Evolutionary conservation across 2,113 vertebrate genomes (phyloP).

Genomic region (Bagarius yarrelli): DNA sequence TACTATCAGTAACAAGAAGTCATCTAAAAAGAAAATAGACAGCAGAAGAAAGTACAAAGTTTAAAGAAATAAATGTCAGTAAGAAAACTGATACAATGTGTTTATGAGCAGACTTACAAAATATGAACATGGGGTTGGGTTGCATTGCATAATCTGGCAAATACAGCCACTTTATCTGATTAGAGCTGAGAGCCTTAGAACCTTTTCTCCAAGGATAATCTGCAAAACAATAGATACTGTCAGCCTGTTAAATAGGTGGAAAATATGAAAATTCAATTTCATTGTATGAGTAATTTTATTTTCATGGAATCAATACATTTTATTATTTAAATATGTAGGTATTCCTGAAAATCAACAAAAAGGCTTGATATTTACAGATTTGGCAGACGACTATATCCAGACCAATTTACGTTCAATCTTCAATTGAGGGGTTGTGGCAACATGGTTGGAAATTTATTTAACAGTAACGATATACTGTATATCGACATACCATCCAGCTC

Average conservation of each 20-base stretch:
- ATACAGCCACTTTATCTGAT: constrained; percentile 77
- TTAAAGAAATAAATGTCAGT: background rate
- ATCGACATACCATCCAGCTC: too few species aligned
- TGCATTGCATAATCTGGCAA: constrained; percentile 75
- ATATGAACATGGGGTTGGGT: constrained; percentile 70
- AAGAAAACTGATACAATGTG: background rate
- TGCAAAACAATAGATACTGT: constrained; percentile 43
- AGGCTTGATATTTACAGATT: too few species aligned
- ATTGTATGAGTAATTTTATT: too few species aligned
- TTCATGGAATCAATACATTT: too few species aligned
- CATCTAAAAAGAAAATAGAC: constrained; percentile 59
- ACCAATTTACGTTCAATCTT: too few species aligned
- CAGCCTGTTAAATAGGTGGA: background rate
- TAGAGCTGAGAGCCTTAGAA: constrained; percentile 65
- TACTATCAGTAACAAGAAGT: constrained; percentile 72
- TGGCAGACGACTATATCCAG: too few species aligned
- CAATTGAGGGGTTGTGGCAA: too few species aligned
- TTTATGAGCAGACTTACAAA: constrained; percentile 62
- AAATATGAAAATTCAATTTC: too few species aligned
- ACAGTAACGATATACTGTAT: too few species aligned
- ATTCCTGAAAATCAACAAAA: too few species aligned
- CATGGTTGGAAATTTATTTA: too few species aligned
- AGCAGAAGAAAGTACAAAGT: background rate
- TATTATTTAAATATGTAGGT: too few species aligned
- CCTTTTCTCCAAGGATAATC: constrained; percentile 77